Conservation (phyloP, 53 echinoderm and acorn worm genomes). For the Apostichopus leukothele region DNA sequence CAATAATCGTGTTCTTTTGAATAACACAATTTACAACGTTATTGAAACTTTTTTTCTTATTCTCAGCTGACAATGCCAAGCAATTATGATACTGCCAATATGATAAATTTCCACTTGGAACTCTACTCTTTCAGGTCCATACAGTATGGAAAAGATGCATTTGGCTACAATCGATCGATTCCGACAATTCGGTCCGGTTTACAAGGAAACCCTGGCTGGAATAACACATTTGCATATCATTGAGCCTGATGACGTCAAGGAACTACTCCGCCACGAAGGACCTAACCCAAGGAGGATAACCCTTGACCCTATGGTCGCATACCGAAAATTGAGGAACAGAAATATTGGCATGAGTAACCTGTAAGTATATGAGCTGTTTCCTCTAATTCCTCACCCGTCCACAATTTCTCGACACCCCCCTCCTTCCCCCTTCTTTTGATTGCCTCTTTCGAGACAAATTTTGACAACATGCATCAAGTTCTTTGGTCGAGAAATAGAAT, state of each 20-base stretch:
- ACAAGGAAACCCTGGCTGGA: constrained; percentile 85
- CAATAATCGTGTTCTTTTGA: too few relatives aligned
- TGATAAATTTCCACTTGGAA: neutral
- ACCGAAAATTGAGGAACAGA: constrained; percentile 72
- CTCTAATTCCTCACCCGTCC: too few relatives aligned
- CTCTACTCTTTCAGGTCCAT: constrained; percentile 60
- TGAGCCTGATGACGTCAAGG: constrained; percentile 82
- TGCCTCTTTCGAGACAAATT: too few relatives aligned
- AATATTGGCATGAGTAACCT: constrained; percentile 85
- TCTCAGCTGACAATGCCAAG: too few relatives aligned
- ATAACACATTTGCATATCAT: constrained; percentile 87
- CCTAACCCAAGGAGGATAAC: constrained; percentile 74
- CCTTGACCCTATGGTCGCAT: constrained; percentile 85
- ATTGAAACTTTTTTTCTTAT: too few relatives aligned
- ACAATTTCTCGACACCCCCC: too few relatives aligned
- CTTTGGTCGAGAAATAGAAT: too few relatives aligned
- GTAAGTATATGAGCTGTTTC: constrained; percentile 48
- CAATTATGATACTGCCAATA: too few relatives aligned
- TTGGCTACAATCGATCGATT: constrained; percentile 91
- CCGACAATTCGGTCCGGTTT: constrained; percentile 86
- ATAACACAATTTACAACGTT: too few relatives aligned
- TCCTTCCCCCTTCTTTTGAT: too few relatives aligned
- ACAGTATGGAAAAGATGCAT: constrained; percentile 85
- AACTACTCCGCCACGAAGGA: constrained; percentile 80
- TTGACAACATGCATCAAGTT: too few relatives aligned